A percentile compares a stretch with the other conserved stretches of the same genome.
Conservation (phyloP, 2,888 invertebrate species). For the Iselma pallidipennis region DNA sequence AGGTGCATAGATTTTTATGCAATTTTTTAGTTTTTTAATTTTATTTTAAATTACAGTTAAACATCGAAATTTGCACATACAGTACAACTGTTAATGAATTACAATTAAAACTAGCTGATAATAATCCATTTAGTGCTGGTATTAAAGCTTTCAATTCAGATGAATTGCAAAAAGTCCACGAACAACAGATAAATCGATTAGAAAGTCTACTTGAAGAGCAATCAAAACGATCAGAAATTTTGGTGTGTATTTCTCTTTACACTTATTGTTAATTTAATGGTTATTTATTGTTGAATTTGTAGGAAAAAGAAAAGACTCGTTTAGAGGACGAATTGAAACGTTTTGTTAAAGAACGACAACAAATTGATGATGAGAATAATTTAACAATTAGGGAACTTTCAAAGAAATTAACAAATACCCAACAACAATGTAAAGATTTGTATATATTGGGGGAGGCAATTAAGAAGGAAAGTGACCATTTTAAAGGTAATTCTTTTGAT, state of each 20-base stretch:
- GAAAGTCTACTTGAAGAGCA: slow-evolving; percentile 39
- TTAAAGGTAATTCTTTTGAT: slow-evolving; percentile 42
- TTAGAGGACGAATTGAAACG: slow-evolving; percentile 39
- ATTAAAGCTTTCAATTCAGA: slow-evolving; percentile 39
- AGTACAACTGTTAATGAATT: slow-evolving; percentile 40
- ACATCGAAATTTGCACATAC: slow-evolving; percentile 40
- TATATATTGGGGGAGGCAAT: slow-evolving; percentile 40
- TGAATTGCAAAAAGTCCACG: slow-evolving; percentile 40
- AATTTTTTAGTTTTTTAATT: slow-evolving; percentile 2
- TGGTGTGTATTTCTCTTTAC: slow-evolving; percentile 15
- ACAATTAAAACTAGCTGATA: slow-evolving; percentile 39
- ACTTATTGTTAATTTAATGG: too few relatives aligned
- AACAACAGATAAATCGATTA: slow-evolving; percentile 39
- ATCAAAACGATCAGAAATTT: slow-evolving; percentile 31
- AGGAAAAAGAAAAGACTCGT: slow-evolving; percentile 38
- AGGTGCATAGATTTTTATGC: slow-evolving; percentile 30
- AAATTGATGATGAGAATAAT: slow-evolving; percentile 35
- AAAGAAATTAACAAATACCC: slow-evolving; percentile 40
- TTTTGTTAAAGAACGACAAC: slow-evolving; percentile 28
- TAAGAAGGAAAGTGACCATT: slow-evolving; percentile 44
- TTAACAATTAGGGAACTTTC: slow-evolving; percentile 33
- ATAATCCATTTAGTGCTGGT: slow-evolving; percentile 38
- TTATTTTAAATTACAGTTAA: slow-evolving; percentile 23
- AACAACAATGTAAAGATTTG: slow-evolving; percentile 44
- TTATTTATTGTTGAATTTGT: slow-evolving; percentile 11